Base-by-base conservation (phyloP, 2,888 invertebrate species). In the Acanthosoma haemorrhoidale region DNA sequence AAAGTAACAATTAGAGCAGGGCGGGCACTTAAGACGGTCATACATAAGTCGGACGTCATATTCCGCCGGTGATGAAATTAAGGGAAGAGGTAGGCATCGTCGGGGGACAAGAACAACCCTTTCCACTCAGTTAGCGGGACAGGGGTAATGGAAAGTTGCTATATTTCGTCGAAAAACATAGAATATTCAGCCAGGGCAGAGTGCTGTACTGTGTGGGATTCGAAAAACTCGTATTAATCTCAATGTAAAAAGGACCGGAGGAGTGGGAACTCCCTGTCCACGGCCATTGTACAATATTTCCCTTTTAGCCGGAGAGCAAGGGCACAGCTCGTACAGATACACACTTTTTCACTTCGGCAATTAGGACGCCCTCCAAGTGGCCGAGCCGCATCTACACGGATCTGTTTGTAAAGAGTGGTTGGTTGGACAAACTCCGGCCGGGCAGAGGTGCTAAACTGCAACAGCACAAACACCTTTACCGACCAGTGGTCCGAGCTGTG, bases 151-250 rank as follows among this genome's bases (percentile, higher is more conserved):
- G 51, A 51, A 25, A 51, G 51, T 18, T 13, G 51, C 51, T 51
- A 51, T 51, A 51, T 51, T 51, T 51, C 51, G 51, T 51, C 51
- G 51, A 51, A 51, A 51, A 51, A 51, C 51, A 51, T 51, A 51
- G 51, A 51, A 51, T 51, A 51, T 51, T 51, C 51, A 51, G 51
- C 51, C n/a, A n/a, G 51, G 51, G 25, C 29, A 51, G 29, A 51
- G 51, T 51, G 51, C 51, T 25, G 21, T 25, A 25, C 51, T 51
- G 51, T 51, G 51, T 51, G 51, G 51, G 51, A 51, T 51, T 51
- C 51, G 51, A 51, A 51, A 51, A 51, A 51, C 51, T 51, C 25
- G 51, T 51, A 51, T 25, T 51, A 51, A 51, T 51, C 51, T 51
- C 25, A 25, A 51, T 51, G 51, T 51, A 51, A 51, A 51, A 51